A percentile compares a stretch with the other conserved stretches of the same genome.
These are phyloP conservation scores for Drosophila dives DNA, from an alignment of 2,888 invertebrate species.

Conservation along the genomic window DNA sequence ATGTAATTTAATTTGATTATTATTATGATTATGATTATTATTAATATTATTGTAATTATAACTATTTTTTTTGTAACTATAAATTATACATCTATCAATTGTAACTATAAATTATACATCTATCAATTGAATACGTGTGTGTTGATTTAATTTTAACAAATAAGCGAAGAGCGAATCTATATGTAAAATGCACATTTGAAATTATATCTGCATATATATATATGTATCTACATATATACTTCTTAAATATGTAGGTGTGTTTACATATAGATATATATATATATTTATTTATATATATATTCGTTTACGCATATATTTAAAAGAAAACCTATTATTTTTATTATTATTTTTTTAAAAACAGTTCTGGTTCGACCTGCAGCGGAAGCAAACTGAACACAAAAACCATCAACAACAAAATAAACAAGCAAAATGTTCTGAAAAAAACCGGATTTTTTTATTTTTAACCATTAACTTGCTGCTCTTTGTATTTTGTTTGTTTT, in stretches of 20 bases:
- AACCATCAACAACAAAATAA: constrained; percentile 54
- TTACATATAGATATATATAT: constrained; percentile 59
- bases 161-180: constrained; percentile 57
- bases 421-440: constrained; percentile 63
- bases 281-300: constrained; percentile 23
- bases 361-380: constrained; percentile 35
- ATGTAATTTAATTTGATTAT: constrained; percentile 25
- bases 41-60: constrained; percentile 28
- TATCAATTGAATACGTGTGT: constrained; percentile 39
- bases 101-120: constrained; percentile 16
- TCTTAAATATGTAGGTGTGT: constrained; percentile 3
- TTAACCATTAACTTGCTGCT: background rate
- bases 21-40: constrained; percentile 22
- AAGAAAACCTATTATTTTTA: constrained; percentile 61
- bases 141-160: constrained; percentile 48
- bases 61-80: constrained; percentile 35
- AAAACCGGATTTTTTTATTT: constrained; percentile 38
- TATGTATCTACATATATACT: background rate
- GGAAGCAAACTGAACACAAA: constrained; percentile 38
- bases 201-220: constrained; percentile 55
- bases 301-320: constrained; percentile 3
- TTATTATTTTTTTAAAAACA: constrained; percentile 63
- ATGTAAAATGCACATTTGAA: constrained; percentile 70
- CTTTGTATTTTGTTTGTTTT: constrained; percentile 5
- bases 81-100: constrained; percentile 4